Conservation (phyloP, 2,888 invertebrate genomes). For the Limenitis camilla region DNA sequence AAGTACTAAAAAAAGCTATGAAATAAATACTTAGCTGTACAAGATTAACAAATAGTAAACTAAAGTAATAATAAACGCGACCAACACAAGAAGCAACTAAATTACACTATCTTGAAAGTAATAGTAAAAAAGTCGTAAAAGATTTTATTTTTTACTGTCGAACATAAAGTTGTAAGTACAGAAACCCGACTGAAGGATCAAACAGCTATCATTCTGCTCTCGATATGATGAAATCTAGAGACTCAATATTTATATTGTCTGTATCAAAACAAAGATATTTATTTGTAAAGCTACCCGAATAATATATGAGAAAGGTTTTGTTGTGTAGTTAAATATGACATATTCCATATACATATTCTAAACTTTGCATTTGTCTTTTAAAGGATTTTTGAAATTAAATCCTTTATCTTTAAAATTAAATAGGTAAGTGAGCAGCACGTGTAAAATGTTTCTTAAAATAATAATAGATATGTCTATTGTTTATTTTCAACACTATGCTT, state of each 20-base stretch:
- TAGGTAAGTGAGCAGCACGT: too few species aligned
- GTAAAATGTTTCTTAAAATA: too few species aligned
- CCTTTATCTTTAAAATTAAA: too few species aligned
- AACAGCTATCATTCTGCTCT: slow-evolving; percentile 8
- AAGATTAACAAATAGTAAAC: too few species aligned
- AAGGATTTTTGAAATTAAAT: too few species aligned
- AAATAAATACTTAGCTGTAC: too few species aligned
- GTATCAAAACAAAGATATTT: neutral
- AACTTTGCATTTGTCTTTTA: too few species aligned
- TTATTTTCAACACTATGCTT: slow-evolving; percentile 12
- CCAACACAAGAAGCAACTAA: neutral
- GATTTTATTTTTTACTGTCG: slow-evolving; percentile 12
- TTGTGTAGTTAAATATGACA: too few species aligned
- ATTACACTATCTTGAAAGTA: slow-evolving; percentile 5
- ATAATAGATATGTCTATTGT: neutral
- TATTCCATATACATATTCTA: too few species aligned
- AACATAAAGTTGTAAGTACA: slow-evolving; percentile 11
- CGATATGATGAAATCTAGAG: neutral
- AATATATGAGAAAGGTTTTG: too few species aligned
- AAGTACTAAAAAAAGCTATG: too few species aligned
- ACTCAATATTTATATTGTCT: neutral
- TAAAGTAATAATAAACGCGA: neutral
- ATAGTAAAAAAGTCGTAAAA: slow-evolving; percentile 11
- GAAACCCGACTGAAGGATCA: slow-evolving; percentile 7
- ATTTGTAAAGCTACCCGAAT: too few species aligned